phyloP scores from a whole-genome alignment of 2,113 vertebrate species.

The Pongo pygmaeus region DNA sequence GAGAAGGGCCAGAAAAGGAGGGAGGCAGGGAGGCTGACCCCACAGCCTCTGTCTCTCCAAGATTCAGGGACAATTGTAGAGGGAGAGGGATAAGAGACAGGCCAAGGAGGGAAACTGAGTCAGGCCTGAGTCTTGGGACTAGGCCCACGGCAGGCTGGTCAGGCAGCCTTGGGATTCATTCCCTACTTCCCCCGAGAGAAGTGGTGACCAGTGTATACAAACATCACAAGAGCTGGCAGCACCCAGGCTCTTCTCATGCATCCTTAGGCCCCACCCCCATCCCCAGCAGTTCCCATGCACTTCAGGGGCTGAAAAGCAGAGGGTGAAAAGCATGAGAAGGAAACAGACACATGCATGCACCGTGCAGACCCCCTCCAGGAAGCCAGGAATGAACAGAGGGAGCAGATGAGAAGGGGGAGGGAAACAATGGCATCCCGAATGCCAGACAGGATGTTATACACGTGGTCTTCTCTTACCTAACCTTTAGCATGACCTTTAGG shows the following conservation, averaged over 20 bases:
- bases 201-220: background rate
- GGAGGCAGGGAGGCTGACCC: background rate
- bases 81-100: background rate
- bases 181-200: background rate
- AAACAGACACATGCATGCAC: background rate
- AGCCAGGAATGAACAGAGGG: background rate
- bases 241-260: background rate
- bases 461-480: background rate
- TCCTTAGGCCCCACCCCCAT: background rate
- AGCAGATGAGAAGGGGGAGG: slow-evolving; percentile 1
- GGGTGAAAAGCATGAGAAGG: background rate
- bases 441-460: background rate
- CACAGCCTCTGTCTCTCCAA: background rate
- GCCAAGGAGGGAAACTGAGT: slow-evolving; percentile 24
- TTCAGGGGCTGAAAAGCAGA: background rate
- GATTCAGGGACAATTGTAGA: background rate
- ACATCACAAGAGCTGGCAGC: background rate
- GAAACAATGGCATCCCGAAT: background rate
- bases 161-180: background rate
- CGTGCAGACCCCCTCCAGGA: background rate
- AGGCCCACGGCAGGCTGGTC: background rate
- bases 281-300: background rate
- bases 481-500: background rate
- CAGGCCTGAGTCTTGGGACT: background rate
- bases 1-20: background rate